phyloP scores from a whole-genome alignment of 1,140 invertebrate genomes.

The Pygmarrhopalites habei region DNA sequence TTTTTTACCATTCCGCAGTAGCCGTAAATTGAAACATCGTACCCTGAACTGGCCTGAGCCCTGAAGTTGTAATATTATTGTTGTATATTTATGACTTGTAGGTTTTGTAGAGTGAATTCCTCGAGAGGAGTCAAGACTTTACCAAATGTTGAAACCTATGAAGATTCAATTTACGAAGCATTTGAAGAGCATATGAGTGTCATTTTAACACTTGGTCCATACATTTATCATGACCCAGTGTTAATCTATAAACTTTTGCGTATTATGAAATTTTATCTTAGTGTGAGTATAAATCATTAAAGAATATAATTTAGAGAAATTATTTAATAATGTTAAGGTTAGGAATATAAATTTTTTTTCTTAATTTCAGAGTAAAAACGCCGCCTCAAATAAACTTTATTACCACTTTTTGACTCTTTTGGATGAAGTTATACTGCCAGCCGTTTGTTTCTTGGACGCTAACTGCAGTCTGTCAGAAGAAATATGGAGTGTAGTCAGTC shows the following conservation, averaged over 20 bases:
- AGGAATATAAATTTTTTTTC: neutral
- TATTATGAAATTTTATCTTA: conserved; percentile 51
- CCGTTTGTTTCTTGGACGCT: conserved; percentile 81
- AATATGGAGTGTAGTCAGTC: conserved; percentile 83
- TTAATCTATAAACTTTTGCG: conserved; percentile 79
- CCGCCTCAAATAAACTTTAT: conserved; percentile 47
- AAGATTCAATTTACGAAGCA: conserved; percentile 55
- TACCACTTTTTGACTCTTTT: conserved; percentile 76
- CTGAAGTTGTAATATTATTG: too few species aligned
- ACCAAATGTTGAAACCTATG: too few species aligned
- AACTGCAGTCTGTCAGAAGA: conserved; percentile 95
- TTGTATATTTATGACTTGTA: too few species aligned
- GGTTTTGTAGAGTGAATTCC: too few species aligned
- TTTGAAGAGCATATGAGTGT: conserved; percentile 74
- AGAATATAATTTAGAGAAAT: neutral
- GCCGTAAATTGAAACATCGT: too few species aligned
- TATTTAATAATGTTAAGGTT: too few species aligned
- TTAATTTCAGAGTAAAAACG: neutral
- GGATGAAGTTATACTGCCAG: conserved; percentile 79
- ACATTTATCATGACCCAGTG: conserved; percentile 77
- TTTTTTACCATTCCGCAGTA: conserved; percentile 41
- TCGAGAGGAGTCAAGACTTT: too few species aligned
- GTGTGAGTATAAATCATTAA: conserved; percentile 39
- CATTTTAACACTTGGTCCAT: conserved; percentile 75
- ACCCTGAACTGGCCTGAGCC: too few species aligned